These are phyloP conservation scores for Cecropterus lyciades DNA, from an alignment of 1,140 invertebrate genomes.

Conservation along the genomic window DNA sequence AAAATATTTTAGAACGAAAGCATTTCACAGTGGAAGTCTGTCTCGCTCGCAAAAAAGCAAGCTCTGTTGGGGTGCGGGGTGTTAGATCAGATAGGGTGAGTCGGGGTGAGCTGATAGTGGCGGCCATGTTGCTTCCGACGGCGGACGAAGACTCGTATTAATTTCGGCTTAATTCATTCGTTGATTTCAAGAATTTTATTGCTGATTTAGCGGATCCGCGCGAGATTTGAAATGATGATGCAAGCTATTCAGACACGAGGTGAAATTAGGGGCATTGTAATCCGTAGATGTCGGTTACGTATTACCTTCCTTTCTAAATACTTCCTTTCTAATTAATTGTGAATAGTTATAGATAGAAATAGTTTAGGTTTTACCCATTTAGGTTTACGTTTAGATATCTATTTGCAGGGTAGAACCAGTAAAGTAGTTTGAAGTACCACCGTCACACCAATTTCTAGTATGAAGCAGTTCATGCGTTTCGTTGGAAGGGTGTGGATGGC, in stretches of 20 bases:
- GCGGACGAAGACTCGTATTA: slow-evolving; percentile 79
- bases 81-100: slow-evolving; percentile 58
- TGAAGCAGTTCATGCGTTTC: too few species aligned
- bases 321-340: neutral
- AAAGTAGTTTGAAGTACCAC: too few species aligned
- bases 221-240: slow-evolving; percentile 26
- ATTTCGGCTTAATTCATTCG: slow-evolving; percentile 78
- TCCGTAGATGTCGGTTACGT: neutral
- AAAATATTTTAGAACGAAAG: slow-evolving; percentile 83
- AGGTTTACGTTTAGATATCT: too few species aligned
- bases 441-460: too few species aligned
- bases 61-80: slow-evolving; percentile 57
- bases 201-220: slow-evolving; percentile 35
- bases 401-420: too few species aligned
- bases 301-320: neutral
- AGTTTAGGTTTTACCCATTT: neutral
- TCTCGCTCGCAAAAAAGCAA: slow-evolving; percentile 83
- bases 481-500: too few species aligned
- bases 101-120: slow-evolving; percentile 53
- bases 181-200: slow-evolving; percentile 73
- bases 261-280: neutral
- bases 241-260: neutral
- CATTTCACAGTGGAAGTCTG: slow-evolving; percentile 77
- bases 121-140: slow-evolving; percentile 75
- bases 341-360: too few species aligned